These are phyloP conservation scores for Taphrorychus bicolor DNA, from an alignment of 2,888 invertebrate genomes.

Conservation along the genomic window DNA sequence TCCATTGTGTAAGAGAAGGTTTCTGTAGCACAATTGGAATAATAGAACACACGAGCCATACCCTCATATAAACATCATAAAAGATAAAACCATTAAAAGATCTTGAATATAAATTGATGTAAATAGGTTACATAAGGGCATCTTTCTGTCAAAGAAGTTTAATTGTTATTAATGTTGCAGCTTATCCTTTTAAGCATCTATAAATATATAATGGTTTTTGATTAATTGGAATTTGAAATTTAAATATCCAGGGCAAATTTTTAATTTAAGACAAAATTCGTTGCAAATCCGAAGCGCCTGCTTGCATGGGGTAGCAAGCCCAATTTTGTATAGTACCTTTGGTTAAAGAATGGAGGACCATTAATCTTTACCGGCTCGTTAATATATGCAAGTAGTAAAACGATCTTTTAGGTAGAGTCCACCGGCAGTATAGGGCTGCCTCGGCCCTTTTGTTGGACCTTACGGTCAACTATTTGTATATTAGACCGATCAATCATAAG, in stretches of 20 bases:
- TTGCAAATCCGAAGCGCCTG: neutral
- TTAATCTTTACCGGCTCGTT: slow-evolving; percentile 60
- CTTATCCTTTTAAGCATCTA: slow-evolving; percentile 26
- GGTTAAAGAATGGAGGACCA: slow-evolving; percentile 49
- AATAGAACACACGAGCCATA: slow-evolving; percentile 37
- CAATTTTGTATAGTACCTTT: slow-evolving; percentile 32
- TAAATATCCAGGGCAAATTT: neutral
- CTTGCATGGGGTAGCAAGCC: slow-evolving; percentile 19
- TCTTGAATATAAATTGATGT: slow-evolving; percentile 40
- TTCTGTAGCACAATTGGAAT: slow-evolving; percentile 35
- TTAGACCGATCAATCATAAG: slow-evolving; percentile 62
- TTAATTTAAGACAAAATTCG: slow-evolving; percentile 12
- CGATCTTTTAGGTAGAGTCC: slow-evolving; percentile 59
- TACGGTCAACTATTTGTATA: slow-evolving; percentile 63
- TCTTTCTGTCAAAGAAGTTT: slow-evolving; percentile 36
- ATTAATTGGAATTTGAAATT: neutral
- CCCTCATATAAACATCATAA: slow-evolving; percentile 38
- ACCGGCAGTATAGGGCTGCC: slow-evolving; percentile 43
- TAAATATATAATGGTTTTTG: slow-evolving; percentile 5
- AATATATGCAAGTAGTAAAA: slow-evolving; percentile 61
- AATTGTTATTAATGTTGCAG: slow-evolving; percentile 40
- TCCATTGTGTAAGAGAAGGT: slow-evolving; percentile 36
- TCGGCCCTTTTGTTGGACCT: slow-evolving; percentile 59
- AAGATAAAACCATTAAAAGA: slow-evolving; percentile 41
- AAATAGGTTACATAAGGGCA: slow-evolving; percentile 41